phyloP scores from a whole-genome alignment of 1,140 invertebrate genomes.

The Ceratina australensis region DNA sequence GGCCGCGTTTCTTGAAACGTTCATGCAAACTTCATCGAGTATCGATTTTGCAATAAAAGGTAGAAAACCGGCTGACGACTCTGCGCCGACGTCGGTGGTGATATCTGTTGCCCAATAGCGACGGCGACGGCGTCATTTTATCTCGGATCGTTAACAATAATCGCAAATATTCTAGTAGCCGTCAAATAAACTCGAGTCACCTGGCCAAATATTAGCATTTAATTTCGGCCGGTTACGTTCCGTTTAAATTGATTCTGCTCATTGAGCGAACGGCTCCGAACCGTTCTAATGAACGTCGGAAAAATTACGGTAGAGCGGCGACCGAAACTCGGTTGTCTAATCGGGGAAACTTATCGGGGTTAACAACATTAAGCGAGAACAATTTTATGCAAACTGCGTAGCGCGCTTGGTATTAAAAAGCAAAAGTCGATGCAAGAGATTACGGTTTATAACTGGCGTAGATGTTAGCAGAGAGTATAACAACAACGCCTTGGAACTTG shows the following conservation, averaged over 20 bases:
- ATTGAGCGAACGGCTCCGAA: too few species aligned
- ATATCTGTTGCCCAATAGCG: conserved; percentile 13
- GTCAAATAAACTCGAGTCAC: too few species aligned
- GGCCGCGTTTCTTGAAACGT: conserved; percentile 15
- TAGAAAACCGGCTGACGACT: conserved; percentile 31
- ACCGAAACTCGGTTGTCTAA: neutral
- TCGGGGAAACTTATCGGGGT: neutral
- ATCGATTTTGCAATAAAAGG: conserved; percentile 44
- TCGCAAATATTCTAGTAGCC: neutral
- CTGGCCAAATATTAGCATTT: too few species aligned
- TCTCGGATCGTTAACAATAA: conserved; percentile 26
- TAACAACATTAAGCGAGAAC: neutral
- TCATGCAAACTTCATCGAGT: conserved; percentile 41
- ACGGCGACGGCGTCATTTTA: neutral
- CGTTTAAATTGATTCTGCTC: too few species aligned
- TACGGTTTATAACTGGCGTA: conserved; percentile 29
- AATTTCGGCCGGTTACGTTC: too few species aligned
- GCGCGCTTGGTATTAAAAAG: conserved; percentile 20
- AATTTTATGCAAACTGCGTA: conserved; percentile 1
- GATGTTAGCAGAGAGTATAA: neutral
- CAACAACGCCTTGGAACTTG: conserved; percentile 14
- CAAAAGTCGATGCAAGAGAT: conserved; percentile 39
- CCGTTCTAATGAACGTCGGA: too few species aligned
- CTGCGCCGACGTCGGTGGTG: neutral
- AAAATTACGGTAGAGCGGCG: too few species aligned